phyloP scores from a whole-genome alignment of 2,113 vertebrate species.

The Orcinus orca region DNA sequence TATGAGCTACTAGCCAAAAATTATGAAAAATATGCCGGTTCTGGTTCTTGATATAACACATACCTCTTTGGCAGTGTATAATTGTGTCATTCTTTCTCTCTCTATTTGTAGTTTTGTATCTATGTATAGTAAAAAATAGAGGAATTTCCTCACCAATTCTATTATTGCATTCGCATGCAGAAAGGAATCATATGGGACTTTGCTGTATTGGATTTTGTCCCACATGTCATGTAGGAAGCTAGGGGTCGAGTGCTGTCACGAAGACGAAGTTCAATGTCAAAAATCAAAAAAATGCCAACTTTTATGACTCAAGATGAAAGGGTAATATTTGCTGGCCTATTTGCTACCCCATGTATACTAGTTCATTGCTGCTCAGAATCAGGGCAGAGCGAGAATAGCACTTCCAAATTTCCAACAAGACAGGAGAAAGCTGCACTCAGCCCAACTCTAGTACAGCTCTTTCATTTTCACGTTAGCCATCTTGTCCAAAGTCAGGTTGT shows the following conservation, averaged over 20 bases:
- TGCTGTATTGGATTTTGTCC: background rate
- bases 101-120: background rate
- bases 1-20: background rate
- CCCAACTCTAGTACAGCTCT: background rate
- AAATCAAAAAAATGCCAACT: constrained; percentile 24
- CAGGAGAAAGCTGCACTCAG: background rate
- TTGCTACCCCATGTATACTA: background rate
- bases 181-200: background rate
- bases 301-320: background rate
- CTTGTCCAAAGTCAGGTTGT: background rate
- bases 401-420: background rate
- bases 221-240: background rate
- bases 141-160: background rate
- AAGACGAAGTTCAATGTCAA: constrained; percentile 8
- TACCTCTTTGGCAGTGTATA: background rate
- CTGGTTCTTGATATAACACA: background rate
- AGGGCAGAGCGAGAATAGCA: constrained; percentile 46
- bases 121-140: background rate
- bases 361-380: background rate
- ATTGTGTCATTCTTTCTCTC: background rate
- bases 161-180: background rate
- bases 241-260: background rate
- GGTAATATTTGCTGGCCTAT: background rate
- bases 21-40: background rate
- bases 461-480: background rate